phyloP scores from a whole-genome alignment of 2,797 vertebrate genomes.

The Borostomias antarcticus region DNA sequence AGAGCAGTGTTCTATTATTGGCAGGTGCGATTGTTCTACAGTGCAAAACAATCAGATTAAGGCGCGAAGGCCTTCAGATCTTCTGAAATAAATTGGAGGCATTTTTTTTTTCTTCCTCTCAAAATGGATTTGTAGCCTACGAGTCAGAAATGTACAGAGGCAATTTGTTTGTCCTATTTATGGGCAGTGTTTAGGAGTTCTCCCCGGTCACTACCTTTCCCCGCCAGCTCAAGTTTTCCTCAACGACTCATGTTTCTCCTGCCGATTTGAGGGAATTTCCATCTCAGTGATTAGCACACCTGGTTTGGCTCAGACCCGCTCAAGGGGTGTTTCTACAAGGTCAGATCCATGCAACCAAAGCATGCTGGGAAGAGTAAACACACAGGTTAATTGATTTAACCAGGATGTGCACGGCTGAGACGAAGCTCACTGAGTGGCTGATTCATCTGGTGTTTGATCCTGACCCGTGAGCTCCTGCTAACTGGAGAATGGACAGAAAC shows the following conservation, averaged over 20 bases:
- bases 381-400: slow-evolving; percentile 54
- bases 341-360: slow-evolving; percentile 43
- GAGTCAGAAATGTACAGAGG: neutral
- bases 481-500: too few relatives aligned
- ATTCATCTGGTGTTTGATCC: too few relatives aligned
- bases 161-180: slow-evolving; percentile 16
- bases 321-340: slow-evolving; percentile 50
- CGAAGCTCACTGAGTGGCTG: slow-evolving; percentile 36
- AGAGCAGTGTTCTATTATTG: slow-evolving; percentile 47
- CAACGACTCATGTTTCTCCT: slow-evolving; percentile 19
- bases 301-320: slow-evolving; percentile 29
- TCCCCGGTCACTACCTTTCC: slow-evolving; percentile 10
- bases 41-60: slow-evolving; percentile 52
- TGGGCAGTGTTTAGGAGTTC: neutral
- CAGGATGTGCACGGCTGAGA: slow-evolving; percentile 32
- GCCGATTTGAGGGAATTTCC: slow-evolving; percentile 34
- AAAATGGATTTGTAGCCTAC: slow-evolving; percentile 14
- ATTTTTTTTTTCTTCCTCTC: slow-evolving; percentile 12
- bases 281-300: slow-evolving; percentile 53
- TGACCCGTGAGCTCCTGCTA: too few relatives aligned
- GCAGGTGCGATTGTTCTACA: slow-evolving; percentile 47
- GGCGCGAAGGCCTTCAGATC: slow-evolving; percentile 15
- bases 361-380: slow-evolving; percentile 50
- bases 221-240: slow-evolving; percentile 30
- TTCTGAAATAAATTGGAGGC: slow-evolving; percentile 38